Evolutionary conservation across 1,140 invertebrate genomes (phyloP).

Genomic region (Himalopsyche phryganea): DNA sequence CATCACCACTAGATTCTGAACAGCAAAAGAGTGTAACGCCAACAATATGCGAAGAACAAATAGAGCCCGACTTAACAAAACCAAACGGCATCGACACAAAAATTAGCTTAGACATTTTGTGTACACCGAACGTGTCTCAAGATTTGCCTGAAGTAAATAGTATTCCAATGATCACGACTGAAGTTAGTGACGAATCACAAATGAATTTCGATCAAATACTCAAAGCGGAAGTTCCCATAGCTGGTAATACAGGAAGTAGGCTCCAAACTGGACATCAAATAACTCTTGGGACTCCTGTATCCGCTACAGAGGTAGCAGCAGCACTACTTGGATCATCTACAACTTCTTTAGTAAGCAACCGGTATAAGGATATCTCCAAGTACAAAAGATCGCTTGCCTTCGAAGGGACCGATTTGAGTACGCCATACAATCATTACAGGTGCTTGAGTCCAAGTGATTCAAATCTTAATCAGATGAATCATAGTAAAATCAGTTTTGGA

Average conservation of each 20-base stretch:
- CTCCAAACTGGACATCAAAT: conserved; percentile 13
- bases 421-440: conserved; percentile 68
- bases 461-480: conserved; percentile 46
- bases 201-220: conserved; percentile 15
- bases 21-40: conserved; percentile 23
- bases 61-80: not conserved
- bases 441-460: conserved; percentile 66
- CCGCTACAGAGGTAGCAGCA: conserved; percentile 53
- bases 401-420: conserved; percentile 63
- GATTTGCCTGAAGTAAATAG: conserved; percentile 1
- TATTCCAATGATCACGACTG: conserved; percentile 26
- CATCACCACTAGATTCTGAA: conserved; percentile 27
- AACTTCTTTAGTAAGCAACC: conserved; percentile 40
- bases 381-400: conserved; percentile 44
- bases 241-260: conserved; percentile 4
- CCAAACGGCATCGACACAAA: not conserved
- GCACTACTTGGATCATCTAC: conserved; percentile 55
- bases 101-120: not conserved
- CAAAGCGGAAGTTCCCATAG: conserved; percentile 9
- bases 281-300: conserved; percentile 50
- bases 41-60: conserved; percentile 27
- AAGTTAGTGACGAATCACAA: conserved; percentile 19
- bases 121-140: conserved; percentile 17
- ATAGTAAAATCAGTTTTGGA: conserved; percentile 39
- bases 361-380: conserved; percentile 37